Evolutionary conservation across 2,113 vertebrate species (phyloP), one percentile per base, ranked within the genome.

Genomic region (Microcebus tavaratra): DNA sequence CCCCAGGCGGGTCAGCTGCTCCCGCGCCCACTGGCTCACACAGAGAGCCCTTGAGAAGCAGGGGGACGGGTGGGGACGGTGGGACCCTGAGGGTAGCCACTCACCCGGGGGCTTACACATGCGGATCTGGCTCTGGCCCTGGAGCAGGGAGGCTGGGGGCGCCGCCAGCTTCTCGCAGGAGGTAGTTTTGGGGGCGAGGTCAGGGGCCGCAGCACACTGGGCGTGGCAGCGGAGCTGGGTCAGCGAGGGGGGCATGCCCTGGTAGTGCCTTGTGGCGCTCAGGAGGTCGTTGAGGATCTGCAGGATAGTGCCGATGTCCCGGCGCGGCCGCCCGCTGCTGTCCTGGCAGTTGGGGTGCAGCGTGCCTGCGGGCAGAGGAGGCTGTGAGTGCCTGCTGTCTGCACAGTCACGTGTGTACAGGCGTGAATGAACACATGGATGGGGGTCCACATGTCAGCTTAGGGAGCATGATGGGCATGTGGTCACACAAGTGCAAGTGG

Each of bases 271-370:
- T 0, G 99, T 99, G 98, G 99, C 99, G 5, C 99, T 99, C 98
- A 99, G 98, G 97, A 99, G 99, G 99, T 99, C 99, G 0, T 99
- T 99, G 90, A 99, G 99, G 97, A 99, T 99, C 99, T 99, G 99
- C 95, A 99, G 99, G 98, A 99, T 99, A 98, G 99, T 99, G 98
- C 99, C 99, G 2, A 99, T 99, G 97, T 99, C 99, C 23, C 99
- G 99, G 72, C 99, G 98, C 0, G 99, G 99, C 97, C 99, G 99
- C 34, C 99, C 99, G 4, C 98, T 99, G 98, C 99, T 99, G 98
- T 99, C 99, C 98, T 99, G 99, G 98, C 99, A 99, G 98, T 99
- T 99, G 61, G 99, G 99, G 98, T 99, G 99, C 99, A 99, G 99
- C 97, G 99, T 99, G 99, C 99, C 99, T 99, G 98, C 0, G 0